Evolutionary conservation across 92 coral and sea anemone genomes (phyloP), one percentile per base, ranked within the genome.

Genomic region (Micromussa lordhowensis): DNA sequence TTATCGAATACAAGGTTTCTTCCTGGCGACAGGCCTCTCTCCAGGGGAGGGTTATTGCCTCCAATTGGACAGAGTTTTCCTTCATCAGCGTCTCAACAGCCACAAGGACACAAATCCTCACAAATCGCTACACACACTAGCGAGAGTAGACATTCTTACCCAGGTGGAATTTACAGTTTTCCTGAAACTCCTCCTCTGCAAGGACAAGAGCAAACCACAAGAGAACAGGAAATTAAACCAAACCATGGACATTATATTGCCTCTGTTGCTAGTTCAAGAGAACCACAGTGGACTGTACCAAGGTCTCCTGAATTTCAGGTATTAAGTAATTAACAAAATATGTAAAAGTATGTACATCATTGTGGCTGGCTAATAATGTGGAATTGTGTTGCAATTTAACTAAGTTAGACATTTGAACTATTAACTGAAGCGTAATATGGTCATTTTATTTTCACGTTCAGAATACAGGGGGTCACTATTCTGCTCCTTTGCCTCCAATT

Each of bases 401-500:
- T 8, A 44, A 44, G 11, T 44, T 44, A 44, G 1, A 9, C 8
- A 7, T 44, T 44, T 44, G 51, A 44, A 44, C 51, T 44, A 44
- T 40, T 40, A 2, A 40, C 64, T 58, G 64, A 58, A 16, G 64
- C 2, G 4, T 9, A 57, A 68, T 61, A 7, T 80, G 74, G 14
- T 32, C 38, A 48, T 49, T 28, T 57, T 61, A n/a, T 36, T 63
- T 48, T 63, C 81, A 28, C 11, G 70, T 90, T 54, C 48, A 93
- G 95, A 90, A 79, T 58, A 78, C 68, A 4, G 75, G 71, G 1
- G 90, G 86, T 69, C 95, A 84, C 11, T 96, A 84, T 70, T 88
- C 98, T 32, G 89, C 98, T 0, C 99, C 97, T 38, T 90, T 95
- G 10, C 99, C 97, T 30, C 98, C 98, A 12, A 95, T 95, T 83